Evolutionary conservation across 2,113 vertebrate species (phyloP).

Genomic region (Pelobates fuscus): DNA sequence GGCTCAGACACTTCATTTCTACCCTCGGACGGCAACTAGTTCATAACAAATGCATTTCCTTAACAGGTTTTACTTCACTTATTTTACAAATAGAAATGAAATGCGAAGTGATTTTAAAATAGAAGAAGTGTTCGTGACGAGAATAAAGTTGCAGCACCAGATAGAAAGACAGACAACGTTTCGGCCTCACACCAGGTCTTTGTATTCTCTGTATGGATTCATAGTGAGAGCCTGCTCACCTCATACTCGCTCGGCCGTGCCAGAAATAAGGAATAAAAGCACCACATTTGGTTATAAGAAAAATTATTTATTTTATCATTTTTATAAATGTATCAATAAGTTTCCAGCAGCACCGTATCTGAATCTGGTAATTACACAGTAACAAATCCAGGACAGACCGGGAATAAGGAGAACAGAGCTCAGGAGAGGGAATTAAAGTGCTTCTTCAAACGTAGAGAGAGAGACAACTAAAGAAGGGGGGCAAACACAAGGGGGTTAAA

Average conservation of each 20-base stretch:
- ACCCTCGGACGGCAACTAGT: background rate
- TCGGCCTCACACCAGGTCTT: no score
- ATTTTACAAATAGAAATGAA: no score
- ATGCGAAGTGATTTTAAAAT: no score
- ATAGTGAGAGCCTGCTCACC: no score
- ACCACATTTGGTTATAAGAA: conserved; percentile 3
- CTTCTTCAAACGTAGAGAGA: background rate
- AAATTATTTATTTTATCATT: conserved; percentile 34
- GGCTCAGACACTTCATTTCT: no score
- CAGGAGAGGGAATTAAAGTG: background rate
- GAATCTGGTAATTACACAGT: conserved; percentile 1
- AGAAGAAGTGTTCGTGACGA: no score
- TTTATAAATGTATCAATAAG: conserved; percentile 14
- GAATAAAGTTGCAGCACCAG: no score
- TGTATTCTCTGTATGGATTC: no score
- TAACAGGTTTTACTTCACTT: no score
- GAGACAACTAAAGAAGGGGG: background rate
- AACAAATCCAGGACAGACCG: background rate
- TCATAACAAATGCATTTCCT: no score
- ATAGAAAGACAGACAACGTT: no score
- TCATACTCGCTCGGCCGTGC: no score
- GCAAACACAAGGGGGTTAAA: background rate
- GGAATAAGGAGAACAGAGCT: background rate
- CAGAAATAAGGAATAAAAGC: background rate
- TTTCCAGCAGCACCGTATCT: background rate